Conservation (phyloP, 2,113 vertebrate species). For the Urocynchramus pylzowi region DNA sequence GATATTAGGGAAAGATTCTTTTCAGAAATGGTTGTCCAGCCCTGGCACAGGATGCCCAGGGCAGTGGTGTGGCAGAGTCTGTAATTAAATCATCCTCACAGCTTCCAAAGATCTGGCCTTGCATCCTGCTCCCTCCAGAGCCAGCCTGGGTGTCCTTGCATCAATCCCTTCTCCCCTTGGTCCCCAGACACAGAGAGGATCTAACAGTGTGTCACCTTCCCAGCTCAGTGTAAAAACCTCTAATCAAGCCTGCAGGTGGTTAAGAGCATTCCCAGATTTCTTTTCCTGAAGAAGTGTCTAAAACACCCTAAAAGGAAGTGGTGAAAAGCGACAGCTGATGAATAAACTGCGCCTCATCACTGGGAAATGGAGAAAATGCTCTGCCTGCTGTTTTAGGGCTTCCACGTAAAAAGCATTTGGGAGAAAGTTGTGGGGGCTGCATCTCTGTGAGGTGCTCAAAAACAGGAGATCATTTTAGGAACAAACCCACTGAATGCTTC, state of each 20-base stretch:
- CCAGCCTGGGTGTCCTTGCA: not conserved
- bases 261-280: not conserved
- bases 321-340: not conserved
- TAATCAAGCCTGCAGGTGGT: not conserved
- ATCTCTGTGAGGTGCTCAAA: not conserved
- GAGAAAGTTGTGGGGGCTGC: not conserved
- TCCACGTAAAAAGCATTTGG: not conserved
- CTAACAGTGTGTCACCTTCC: not conserved
- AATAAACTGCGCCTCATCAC: not conserved
- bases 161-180: not conserved
- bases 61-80: not conserved
- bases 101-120: not conserved
- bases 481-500: not conserved
- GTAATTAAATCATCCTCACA: not conserved
- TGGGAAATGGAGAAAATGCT: not conserved
- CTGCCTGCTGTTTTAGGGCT: not conserved
- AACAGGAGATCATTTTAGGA: not conserved
- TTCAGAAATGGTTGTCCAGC: no score
- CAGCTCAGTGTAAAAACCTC: fast-evolving
- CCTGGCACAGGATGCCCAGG: not conserved
- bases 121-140: not conserved
- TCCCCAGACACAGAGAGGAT: not conserved
- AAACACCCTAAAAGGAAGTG: not conserved
- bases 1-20: not conserved
- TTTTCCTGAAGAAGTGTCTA: not conserved